Conservation (phyloP, 2,113 vertebrate genomes). For the Megaleporinus macrocephalus region DNA sequence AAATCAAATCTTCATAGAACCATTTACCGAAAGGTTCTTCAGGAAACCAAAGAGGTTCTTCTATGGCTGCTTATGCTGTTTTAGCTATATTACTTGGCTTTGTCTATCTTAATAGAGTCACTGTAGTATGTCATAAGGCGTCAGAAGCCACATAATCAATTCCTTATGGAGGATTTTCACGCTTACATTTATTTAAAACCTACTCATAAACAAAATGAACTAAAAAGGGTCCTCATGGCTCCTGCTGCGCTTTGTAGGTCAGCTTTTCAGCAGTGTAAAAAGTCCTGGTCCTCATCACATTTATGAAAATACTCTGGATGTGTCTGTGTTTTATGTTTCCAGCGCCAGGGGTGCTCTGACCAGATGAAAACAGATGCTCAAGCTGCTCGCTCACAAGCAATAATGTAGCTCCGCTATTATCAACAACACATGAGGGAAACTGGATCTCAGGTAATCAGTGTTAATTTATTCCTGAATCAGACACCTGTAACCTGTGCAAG, state of each 20-base stretch:
- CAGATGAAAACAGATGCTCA: neutral
- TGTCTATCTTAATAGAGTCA: no score
- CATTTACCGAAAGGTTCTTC: no score
- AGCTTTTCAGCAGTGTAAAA: neutral
- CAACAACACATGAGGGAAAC: neutral
- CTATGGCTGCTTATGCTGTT: no score
- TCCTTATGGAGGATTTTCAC: no score
- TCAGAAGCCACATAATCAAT: no score
- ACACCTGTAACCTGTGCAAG: neutral
- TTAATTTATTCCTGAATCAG: neutral
- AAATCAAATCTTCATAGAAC: no score
- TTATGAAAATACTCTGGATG: neutral
- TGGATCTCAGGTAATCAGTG: neutral
- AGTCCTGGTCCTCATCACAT: neutral
- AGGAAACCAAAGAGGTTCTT: no score
- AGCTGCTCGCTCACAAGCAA: neutral
- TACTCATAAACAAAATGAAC: neutral
- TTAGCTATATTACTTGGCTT: no score
- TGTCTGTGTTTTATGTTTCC: neutral
- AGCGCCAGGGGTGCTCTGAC: neutral
- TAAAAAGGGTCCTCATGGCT: neutral
- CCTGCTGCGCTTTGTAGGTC: neutral
- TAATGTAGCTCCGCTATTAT: neutral
- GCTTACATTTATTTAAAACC: neutral
- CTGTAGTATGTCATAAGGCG: no score